Evolutionary conservation across 2,888 invertebrate species (phyloP).

Genomic region (Thereva nobilitata): DNA sequence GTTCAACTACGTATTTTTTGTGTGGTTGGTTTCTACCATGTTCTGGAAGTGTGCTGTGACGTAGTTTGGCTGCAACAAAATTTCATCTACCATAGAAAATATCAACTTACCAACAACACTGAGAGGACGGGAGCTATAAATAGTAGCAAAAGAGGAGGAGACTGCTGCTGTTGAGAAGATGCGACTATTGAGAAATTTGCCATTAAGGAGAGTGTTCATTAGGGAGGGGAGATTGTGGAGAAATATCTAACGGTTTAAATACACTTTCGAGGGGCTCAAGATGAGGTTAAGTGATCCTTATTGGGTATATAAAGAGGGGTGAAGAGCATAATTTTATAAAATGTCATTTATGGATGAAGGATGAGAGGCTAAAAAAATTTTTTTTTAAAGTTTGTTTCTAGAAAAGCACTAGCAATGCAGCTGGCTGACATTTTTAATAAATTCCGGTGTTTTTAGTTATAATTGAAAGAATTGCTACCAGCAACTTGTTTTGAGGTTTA

Average conservation of each 20-base stretch:
- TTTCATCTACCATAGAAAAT: slow-evolving; percentile 10
- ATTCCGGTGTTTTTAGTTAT: no score
- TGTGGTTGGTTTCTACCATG: no score
- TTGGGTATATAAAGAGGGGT: slow-evolving; percentile 16
- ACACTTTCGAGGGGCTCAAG: slow-evolving; percentile 21
- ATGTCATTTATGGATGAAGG: slow-evolving; percentile 17
- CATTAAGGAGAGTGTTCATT: slow-evolving; percentile 21
- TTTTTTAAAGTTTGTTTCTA: slow-evolving; percentile 5
- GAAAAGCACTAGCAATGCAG: no score
- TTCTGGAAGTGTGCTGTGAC: not conserved
- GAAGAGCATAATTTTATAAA: slow-evolving; percentile 17
- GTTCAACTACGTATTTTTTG: slow-evolving; percentile 1
- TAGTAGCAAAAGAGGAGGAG: slow-evolving; percentile 5
- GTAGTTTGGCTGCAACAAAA: slow-evolving; percentile 14
- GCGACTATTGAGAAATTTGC: slow-evolving; percentile 17
- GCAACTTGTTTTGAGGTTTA: no score
- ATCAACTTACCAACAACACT: slow-evolving; percentile 5
- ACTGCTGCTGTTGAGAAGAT: slow-evolving; percentile 21
- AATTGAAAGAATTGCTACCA: no score
- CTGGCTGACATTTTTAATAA: no score
- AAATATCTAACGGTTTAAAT: slow-evolving; percentile 36
- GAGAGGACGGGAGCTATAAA: slow-evolving; percentile 18
- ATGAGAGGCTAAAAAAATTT: slow-evolving; percentile 6
- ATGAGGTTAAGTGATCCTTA: slow-evolving; percentile 40
- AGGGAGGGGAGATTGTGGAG: slow-evolving; percentile 1